These are phyloP conservation scores for Tetropium fuscum DNA, from an alignment of 2,888 invertebrate genomes.

Conservation along the genomic window DNA sequence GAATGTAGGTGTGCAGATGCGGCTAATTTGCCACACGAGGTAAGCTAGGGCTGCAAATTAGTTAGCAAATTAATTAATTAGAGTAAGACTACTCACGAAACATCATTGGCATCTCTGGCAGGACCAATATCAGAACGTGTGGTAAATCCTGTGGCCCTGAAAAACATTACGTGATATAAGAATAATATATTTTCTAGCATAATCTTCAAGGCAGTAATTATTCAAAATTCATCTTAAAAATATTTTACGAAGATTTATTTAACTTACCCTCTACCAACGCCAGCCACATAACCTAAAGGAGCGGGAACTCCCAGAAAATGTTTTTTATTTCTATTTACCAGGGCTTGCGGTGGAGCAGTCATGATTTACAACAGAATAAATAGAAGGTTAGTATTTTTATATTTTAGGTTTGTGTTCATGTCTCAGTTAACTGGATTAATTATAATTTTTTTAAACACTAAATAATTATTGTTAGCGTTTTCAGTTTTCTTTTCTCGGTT, in stretches of 20 bases:
- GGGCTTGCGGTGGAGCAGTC: conserved; percentile 81
- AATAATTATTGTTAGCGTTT: no score
- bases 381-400: background rate
- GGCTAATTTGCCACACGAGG: no score
- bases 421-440: no score
- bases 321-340: conserved; percentile 95
- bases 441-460: background rate
- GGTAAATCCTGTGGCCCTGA: conserved; percentile 98
- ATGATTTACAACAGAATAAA: conserved; percentile 59
- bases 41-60: no score
- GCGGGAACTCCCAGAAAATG: conserved; percentile 98
- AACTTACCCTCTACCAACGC: conserved; percentile 90
- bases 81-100: conserved; percentile 81
- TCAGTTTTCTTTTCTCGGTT: no score
- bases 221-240: no score
- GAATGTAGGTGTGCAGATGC: no score
- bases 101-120: conserved; percentile 98
- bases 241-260: no score
- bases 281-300: conserved; percentile 98
- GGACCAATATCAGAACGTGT: conserved; percentile 99
- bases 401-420: no score
- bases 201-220: no score
- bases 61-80: no score
- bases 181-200: no score
- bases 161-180: conserved; percentile 71